Evolutionary conservation across 1,140 invertebrate genomes (phyloP).

Genomic region (Aphaenogaster rudis): DNA sequence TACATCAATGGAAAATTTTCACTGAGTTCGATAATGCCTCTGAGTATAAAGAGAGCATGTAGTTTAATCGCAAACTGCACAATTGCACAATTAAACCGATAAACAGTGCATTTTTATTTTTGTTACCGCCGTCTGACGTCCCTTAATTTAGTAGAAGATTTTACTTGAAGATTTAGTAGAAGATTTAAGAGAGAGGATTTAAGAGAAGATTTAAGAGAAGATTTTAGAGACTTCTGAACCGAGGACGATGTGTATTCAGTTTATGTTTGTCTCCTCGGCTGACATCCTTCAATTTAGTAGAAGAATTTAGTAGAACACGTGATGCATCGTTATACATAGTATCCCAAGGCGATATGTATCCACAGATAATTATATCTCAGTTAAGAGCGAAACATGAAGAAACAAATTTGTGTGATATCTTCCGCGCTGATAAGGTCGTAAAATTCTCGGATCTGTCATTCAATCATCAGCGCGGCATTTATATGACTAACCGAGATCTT

Average conservation of each 20-base stretch:
- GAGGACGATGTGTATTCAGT: constrained; percentile 47
- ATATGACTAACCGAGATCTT: constrained; percentile 30
- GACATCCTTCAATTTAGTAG: constrained; percentile 61
- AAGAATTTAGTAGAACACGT: constrained; percentile 60
- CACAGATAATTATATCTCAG: constrained; percentile 55
- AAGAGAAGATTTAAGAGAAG: constrained; percentile 39
- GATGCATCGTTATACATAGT: not conserved
- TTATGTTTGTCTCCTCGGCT: constrained; percentile 46
- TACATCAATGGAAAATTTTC: constrained; percentile 50
- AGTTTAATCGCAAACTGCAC: constrained; percentile 42
- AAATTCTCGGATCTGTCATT: constrained; percentile 48
- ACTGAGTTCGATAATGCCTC: constrained; percentile 23
- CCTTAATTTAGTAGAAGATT: constrained; percentile 62
- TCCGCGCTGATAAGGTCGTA: constrained; percentile 43
- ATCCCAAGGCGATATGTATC: not conserved
- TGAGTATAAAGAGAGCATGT: constrained; percentile 14
- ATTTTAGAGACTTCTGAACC: constrained; percentile 29
- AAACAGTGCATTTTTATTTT: constrained; percentile 54
- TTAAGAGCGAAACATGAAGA: constrained; percentile 19
- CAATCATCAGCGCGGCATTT: constrained; percentile 41
- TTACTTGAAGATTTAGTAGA: constrained; percentile 33
- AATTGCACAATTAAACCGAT: constrained; percentile 46
- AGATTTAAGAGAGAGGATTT: not conserved
- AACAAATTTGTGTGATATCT: constrained; percentile 22
- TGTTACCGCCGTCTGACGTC: constrained; percentile 21